A percentile compares a stretch with the other conserved stretches of the same genome.
These are phyloP conservation scores for Hydrocynus forskahlii DNA, from an alignment of 2,797 vertebrate species.

Conservation along the genomic window DNA sequence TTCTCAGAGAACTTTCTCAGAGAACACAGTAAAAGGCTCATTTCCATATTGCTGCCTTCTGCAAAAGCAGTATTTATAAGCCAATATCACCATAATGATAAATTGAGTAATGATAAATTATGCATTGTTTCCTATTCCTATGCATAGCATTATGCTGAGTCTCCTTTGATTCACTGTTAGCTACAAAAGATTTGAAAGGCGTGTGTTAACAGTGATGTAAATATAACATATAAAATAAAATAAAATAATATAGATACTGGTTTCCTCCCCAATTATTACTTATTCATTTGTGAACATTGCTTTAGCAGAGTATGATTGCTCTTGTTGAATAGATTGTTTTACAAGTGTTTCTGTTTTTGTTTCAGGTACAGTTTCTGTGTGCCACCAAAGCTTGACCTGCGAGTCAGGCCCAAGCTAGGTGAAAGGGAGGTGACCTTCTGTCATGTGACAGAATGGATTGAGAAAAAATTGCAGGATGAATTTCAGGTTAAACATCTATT, in stretches of 20 bases:
- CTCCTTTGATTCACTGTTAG: not conserved
- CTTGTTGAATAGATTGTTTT: not conserved
- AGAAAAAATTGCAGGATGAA: constrained; percentile 88
- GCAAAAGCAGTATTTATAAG: too few species aligned
- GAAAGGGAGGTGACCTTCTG: constrained; percentile 88
- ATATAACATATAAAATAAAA: not conserved
- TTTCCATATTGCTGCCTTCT: too few species aligned
- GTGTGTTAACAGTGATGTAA: not conserved
- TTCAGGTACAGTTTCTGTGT: constrained; percentile 88
- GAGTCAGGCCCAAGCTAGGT: constrained; percentile 85
- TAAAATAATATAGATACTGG: not conserved
- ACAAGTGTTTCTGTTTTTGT: not conserved
- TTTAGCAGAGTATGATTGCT: not conserved
- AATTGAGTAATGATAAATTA: not conserved
- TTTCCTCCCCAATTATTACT: not conserved
- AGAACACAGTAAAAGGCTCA: not conserved
- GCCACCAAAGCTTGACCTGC: constrained; percentile 87
- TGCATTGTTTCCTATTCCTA: too few species aligned
- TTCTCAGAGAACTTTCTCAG: not conserved
- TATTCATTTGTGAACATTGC: not conserved
- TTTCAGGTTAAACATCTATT: constrained; percentile 80
- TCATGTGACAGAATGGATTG: constrained; percentile 89
- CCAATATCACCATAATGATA: not conserved
- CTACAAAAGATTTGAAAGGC: not conserved
- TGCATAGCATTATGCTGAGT: too few species aligned